Evolutionary conservation across 2,888 invertebrate species (phyloP).

Genomic region (Bellardia bayeri): DNA sequence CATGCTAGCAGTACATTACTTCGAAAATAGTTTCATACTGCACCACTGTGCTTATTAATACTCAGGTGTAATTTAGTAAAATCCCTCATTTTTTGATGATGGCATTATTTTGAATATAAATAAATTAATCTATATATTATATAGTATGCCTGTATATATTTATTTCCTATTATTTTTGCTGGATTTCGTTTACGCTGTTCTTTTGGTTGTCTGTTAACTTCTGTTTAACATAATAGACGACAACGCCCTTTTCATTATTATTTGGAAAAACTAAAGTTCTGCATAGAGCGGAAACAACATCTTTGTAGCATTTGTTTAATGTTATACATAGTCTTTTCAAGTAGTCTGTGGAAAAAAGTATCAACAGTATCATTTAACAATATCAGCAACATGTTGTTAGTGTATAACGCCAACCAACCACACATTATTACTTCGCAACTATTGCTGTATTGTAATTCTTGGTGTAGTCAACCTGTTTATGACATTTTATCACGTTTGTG

Average conservation of each 20-base stretch:
- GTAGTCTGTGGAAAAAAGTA: neutral
- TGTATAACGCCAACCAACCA: neutral
- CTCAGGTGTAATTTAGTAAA: too few relatives aligned
- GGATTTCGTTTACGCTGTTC: neutral
- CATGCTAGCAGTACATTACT: too few relatives aligned
- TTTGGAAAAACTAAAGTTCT: neutral
- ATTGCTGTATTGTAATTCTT: neutral
- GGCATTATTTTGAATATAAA: conserved; percentile 2
- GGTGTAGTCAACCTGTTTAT: neutral
- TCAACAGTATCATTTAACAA: conserved; percentile 31
- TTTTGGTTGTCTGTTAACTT: conserved; percentile 9
- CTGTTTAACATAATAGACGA: neutral
- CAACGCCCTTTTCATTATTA: conserved; percentile 34
- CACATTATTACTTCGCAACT: neutral
- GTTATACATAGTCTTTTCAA: neutral
- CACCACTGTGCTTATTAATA: too few relatives aligned
- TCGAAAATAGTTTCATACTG: too few relatives aligned
- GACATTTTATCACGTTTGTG: conserved; percentile 51
- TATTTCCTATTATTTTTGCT: neutral
- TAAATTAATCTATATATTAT: neutral
- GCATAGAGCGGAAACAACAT: neutral
- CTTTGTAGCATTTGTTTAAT: conserved; percentile 17
- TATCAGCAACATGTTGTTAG: conserved; percentile 35
- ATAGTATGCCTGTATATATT: neutral
- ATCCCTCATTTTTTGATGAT: neutral